Evolutionary conservation across 2,113 vertebrate species (phyloP).

Genomic region (Centropristis striata): DNA sequence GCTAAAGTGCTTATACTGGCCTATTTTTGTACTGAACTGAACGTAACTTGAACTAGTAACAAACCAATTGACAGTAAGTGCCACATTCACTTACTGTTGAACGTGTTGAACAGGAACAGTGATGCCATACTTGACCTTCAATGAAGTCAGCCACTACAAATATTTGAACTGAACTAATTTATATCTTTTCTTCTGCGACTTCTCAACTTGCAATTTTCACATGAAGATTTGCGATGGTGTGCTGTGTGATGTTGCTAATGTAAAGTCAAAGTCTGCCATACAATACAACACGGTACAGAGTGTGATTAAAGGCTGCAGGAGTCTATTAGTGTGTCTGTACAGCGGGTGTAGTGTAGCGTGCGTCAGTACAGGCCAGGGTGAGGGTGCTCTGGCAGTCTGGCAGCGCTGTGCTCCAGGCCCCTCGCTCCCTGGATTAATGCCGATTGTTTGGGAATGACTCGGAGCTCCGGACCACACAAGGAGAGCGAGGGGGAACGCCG

Average conservation of each 20-base stretch:
- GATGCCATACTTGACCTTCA: neutral
- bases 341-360: constrained; percentile 59
- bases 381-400: constrained; percentile 72
- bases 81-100: neutral
- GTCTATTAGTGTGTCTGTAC: constrained; percentile 35
- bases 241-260: constrained; percentile 6
- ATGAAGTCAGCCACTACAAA: neutral
- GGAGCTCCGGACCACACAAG: constrained; percentile 85
- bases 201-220: neutral
- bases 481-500: constrained; percentile 65
- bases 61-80: neutral
- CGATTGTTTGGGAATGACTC: constrained; percentile 86
- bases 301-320: constrained; percentile 54
- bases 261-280: constrained; percentile 19
- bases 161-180: neutral
- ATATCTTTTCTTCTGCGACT: neutral
- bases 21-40: neutral
- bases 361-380: constrained; percentile 58
- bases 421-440: constrained; percentile 84
- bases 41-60: neutral
- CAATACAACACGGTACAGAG: constrained; percentile 9
- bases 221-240: neutral
- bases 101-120: no score
- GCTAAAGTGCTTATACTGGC: neutral
- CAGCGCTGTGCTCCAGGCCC: constrained; percentile 75